Conservation (phyloP, 1,140 invertebrate genomes). For the Cyrtorhinus lividipennis region DNA sequence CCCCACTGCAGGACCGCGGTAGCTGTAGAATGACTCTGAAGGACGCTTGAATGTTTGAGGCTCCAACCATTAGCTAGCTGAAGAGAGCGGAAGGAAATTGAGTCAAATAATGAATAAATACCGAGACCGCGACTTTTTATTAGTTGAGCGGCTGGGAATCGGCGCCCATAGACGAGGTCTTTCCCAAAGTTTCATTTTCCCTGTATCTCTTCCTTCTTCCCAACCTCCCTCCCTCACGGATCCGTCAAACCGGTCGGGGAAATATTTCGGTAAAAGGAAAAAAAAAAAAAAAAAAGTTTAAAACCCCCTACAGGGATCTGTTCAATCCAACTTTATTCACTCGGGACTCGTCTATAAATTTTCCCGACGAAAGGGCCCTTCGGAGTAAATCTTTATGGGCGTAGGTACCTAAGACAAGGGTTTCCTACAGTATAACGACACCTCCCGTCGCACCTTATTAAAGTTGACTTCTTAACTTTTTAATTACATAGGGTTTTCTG, state of each 20-base stretch:
- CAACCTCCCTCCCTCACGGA: no score
- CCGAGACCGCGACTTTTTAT: no score
- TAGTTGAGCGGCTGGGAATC: no score
- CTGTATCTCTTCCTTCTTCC: no score
- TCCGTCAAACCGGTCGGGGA: no score
- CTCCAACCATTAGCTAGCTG: background rate
- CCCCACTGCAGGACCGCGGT: no score
- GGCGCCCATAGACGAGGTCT: background rate
- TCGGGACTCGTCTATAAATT: background rate
- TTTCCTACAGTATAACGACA: background rate
- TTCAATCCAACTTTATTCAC: background rate
- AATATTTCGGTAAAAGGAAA: background rate
- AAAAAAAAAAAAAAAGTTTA: background rate
- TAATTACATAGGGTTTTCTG: background rate
- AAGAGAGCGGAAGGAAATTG: background rate
- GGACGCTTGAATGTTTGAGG: background rate
- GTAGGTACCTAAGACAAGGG: background rate
- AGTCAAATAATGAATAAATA: no score
- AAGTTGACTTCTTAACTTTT: conserved; percentile 9
- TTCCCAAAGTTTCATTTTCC: no score
- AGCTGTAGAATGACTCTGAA: background rate
- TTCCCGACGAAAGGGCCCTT: background rate
- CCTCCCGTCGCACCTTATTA: conserved; percentile 4
- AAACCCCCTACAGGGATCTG: background rate
- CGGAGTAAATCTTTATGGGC: background rate